Evolutionary conservation across 2,113 vertebrate species (phyloP).

Genomic region (Vimba vimba): DNA sequence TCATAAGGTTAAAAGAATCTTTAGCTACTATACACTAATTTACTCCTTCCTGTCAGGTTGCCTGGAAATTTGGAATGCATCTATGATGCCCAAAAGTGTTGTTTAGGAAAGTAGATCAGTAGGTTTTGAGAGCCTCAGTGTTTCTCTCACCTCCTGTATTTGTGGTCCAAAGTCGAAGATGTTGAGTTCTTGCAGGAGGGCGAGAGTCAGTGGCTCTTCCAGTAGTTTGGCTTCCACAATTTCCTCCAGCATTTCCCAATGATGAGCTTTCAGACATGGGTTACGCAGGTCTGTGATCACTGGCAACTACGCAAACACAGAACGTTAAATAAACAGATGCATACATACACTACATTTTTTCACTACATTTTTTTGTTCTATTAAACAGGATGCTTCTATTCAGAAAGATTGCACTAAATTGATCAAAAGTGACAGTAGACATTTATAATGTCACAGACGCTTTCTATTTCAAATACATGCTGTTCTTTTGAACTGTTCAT

Average conservation of each 20-base stretch:
- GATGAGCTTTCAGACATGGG: slow-evolving; percentile 77
- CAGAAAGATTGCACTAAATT: no score
- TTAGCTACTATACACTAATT: not conserved
- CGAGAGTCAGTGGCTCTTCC: slow-evolving; percentile 72
- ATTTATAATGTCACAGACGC: not conserved
- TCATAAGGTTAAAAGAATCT: not conserved
- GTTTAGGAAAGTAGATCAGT: not conserved
- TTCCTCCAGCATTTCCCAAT: slow-evolving; percentile 79
- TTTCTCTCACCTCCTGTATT: slow-evolving; percentile 77
- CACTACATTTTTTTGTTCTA: no score
- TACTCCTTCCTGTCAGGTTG: not conserved
- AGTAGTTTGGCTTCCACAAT: slow-evolving; percentile 69
- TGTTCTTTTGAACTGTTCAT: not conserved
- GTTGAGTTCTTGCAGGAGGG: slow-evolving; percentile 70
- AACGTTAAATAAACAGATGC: slow-evolving; percentile 8
- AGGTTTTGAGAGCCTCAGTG: not conserved
- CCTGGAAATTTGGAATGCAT: not conserved
- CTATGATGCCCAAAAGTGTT: not conserved
- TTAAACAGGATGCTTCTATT: no score
- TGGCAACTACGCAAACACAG: slow-evolving; percentile 72
- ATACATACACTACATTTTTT: not conserved
- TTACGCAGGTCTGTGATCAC: slow-evolving; percentile 82
- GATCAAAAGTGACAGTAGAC: not conserved
- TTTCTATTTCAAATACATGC: not conserved
- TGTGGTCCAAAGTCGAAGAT: slow-evolving; percentile 75